Evolutionary conservation across 92 coral and sea anemone species (phyloP), one percentile per base, ranked within the genome.

Genomic region (Virgularia gustaviana): DNA sequence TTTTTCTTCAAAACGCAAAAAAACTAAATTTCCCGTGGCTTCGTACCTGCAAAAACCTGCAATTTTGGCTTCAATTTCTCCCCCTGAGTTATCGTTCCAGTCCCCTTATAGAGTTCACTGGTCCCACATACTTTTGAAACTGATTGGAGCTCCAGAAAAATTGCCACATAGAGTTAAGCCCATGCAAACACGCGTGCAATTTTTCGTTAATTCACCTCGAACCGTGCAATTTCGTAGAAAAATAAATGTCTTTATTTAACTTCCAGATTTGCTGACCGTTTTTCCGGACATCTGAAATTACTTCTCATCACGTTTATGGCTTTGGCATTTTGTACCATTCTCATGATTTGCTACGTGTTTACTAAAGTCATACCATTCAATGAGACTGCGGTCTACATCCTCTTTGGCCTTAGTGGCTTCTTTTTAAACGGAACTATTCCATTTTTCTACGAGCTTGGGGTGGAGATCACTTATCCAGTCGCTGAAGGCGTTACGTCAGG

Each of bases 401-500:
- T 91, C n/a, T 95, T 91, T 5, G 79, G 85, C 27, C 63, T 81
- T 0, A 86, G 85, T 23, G 81, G 81, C 66, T 88, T 92, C 43
- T 84, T 92, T 49, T 80, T 78, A 20, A 72, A 87, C 31, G 98
- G 94, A 2, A 82, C 88, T 5, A 87, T 89, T 1, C 98, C 96
- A 1, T 65, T 92, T 36, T 45, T 87, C 23, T 84, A 86, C 88
- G 96, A 92, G 51, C 83, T 89, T 28, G 98, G 96, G 9, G 98
- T 85, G 0, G 98, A 92, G 78, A 86, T 95, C 73, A 33, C 98
- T 4, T 92, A 78, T 64, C 98, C 98, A 4, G 98, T 92, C 0
- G 98, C 98, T 2, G 98, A 92, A 63, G 98, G 98, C 16, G 89
- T 92, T 22, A 92, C 96, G 32, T 87, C 96, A 9, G 98, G 98